A percentile compares a stretch with the other conserved stretches of the same genome.
These are phyloP conservation scores for Microctonus brassicae DNA, from an alignment of 2,888 invertebrate genomes.

Conservation along the genomic window DNA sequence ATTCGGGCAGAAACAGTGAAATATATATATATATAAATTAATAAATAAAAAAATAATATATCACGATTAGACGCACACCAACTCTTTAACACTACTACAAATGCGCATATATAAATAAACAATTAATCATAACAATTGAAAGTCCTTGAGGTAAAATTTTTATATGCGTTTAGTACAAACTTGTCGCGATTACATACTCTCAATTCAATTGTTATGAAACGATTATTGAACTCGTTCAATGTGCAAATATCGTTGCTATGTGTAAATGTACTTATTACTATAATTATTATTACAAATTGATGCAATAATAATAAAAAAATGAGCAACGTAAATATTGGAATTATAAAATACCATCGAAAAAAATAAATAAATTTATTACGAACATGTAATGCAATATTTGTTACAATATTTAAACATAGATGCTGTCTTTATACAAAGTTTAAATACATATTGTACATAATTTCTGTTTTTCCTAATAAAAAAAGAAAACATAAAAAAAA, in stretches of 20 bases:
- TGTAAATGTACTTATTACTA: slow-evolving; percentile 36
- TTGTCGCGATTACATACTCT: background rate
- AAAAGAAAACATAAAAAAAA: too few relatives aligned
- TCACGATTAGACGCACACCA: background rate
- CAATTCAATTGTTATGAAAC: background rate
- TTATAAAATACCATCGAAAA: slow-evolving; percentile 33
- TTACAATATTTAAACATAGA: slow-evolving; percentile 46
- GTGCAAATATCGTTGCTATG: slow-evolving; percentile 5
- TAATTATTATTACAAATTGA: background rate
- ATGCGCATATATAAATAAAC: background rate
- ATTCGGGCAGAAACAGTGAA: background rate
- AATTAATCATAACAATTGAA: background rate
- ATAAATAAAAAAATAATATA: too few relatives aligned
- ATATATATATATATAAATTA: background rate
- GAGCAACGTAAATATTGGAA: slow-evolving; percentile 18
- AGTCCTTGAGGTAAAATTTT: slow-evolving; percentile 2
- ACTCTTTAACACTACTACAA: background rate
- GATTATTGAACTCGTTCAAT: background rate
- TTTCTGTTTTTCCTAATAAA: slow-evolving; percentile 59
- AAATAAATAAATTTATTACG: slow-evolving; percentile 45
- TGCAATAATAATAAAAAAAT: background rate
- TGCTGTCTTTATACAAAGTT: slow-evolving; percentile 39
- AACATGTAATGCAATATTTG: slow-evolving; percentile 49
- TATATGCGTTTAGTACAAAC: background rate
- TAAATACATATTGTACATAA: slow-evolving; percentile 54